Evolutionary conservation across 2,888 invertebrate genomes (phyloP), one percentile per base, ranked within the genome.

Genomic region (Lumbricus terrestris): DNA sequence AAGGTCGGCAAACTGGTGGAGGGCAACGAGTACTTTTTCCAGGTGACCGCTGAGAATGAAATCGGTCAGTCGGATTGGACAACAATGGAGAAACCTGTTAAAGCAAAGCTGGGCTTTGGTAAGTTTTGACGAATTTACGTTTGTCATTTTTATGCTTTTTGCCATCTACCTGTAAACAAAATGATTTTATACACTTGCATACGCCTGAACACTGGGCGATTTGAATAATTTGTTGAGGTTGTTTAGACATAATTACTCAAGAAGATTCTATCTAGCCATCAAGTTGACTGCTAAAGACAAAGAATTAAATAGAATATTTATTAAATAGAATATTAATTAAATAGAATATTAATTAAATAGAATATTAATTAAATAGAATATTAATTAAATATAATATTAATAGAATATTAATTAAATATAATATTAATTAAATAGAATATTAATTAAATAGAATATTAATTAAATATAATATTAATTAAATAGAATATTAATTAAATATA

Each of bases 21-120:
- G 82, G 90, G 91, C 82, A 91, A 89, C 11, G 34, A 91, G 38
- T 97, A 98, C 93, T 97, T 97, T 94, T 98, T 98, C 96, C 96
- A 97, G n/a, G 97, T 98, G 0, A 96, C 96, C 89, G 97, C 97
- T 20, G 96, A 97, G 35, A 97, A 97, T 95, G 97, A 97, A 93
- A 98, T 98, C 2, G 98, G 98, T n/a, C 90, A 90, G 38, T 88
- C 88, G 18, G 90, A 90, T 16, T 90, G 88, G 92, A 92, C 93
- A 54, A 89, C 83, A 23, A 89, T 88, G 69, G 91, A 90, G 13
- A 91, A 92, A 40, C 91, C 93, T 35, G 90, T 92, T 18, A 91
- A 89, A 38, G 92, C 92, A n/a, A 91, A 90, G 54, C 91, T 91
- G 54, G 91, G 92, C 82, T 92, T 91, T 83, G 91, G 91, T 97